Evolutionary conservation across 2,113 vertebrate genomes (phyloP), one percentile per base, ranked within the genome.

Genomic region (Brienomyrus longianalis): DNA sequence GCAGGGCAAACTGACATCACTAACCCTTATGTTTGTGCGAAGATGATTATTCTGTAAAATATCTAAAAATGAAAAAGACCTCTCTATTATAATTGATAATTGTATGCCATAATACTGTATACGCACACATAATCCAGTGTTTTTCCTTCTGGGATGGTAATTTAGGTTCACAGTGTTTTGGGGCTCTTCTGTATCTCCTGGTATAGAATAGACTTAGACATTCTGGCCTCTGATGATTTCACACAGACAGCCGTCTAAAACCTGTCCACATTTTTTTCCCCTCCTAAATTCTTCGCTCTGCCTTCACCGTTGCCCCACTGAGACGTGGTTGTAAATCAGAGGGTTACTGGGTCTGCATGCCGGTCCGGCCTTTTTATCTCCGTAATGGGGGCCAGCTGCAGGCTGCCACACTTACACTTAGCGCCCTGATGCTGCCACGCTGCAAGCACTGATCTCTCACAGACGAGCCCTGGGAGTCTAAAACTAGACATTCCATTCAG

Each of bases 361-460:
- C 92, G 90, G 91, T 92, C 89, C 88, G 91, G 48, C 59, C 88
- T 92, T 95, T 95, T 94, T 90, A 93, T 94, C 93, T 92, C 88
- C 50, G 59, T 93, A 93, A 95, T 92, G 91, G 89, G 93, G 92
- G 90, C 90, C 94, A 94, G 93, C 91, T 93, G 92, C 89, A 5
- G 59, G 66, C 83, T 70, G 27, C 87, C 83, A 21, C 87, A 45
- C 87, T 59, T 2, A 50, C 77, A 43, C 31, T 83, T 48, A 48
- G 48, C 21, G 31, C 43, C 8, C 83, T 47, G 50, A 45, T 47
- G 5, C 56, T 35, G 47, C 87, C 43, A 50, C 31, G 15, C 56
- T 43, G n/a, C 84, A 50, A 62, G 89, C 21, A 74, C 83, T 90
- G 87, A 92, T 91, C 89, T 91, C 54, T 59, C 83, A 90, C 90